These are phyloP conservation scores for Notolabrus celidotus DNA, from an alignment of 2,797 vertebrate genomes.

Conservation along the genomic window DNA sequence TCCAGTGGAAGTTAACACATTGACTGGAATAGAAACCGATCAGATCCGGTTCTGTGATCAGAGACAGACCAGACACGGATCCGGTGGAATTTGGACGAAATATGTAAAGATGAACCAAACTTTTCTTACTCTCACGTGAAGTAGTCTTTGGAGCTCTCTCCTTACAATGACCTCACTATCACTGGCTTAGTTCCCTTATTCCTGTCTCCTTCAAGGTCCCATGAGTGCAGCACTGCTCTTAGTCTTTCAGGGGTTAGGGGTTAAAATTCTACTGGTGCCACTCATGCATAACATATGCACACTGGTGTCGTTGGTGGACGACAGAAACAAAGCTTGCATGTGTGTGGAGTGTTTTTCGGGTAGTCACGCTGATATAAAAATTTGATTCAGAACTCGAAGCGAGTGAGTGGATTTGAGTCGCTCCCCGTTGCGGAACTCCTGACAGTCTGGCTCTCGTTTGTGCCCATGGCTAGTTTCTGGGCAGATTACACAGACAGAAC, in stretches of 20 bases:
- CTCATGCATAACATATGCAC: slow-evolving; percentile 16
- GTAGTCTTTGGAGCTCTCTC: neutral
- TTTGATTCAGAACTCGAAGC: neutral
- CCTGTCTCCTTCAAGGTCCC: neutral
- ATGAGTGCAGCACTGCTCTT: slow-evolving; percentile 2
- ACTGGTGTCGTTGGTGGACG: slow-evolving; percentile 5
- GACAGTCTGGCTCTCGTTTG: slow-evolving; percentile 46
- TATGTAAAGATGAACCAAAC: neutral
- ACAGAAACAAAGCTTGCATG: neutral
- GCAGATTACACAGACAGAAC: slow-evolving; percentile 73
- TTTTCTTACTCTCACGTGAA: slow-evolving; percentile 6
- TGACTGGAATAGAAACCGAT: no score
- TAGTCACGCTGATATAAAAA: neutral
- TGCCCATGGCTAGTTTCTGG: slow-evolving; percentile 76
- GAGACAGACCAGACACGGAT: no score
- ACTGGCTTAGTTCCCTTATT: slow-evolving; percentile 1
- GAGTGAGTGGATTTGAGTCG: slow-evolving; percentile 5
- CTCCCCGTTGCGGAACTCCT: slow-evolving; percentile 28
- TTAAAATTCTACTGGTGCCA: slow-evolving; percentile 8
- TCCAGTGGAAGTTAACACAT: no score
- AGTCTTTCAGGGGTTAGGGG: slow-evolving; percentile 17
- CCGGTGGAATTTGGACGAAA: no score
- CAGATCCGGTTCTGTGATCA: no score
- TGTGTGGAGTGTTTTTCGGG: slow-evolving; percentile 3
- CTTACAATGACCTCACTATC: neutral